These are phyloP conservation scores for Amphiprion ocellaris DNA, from an alignment of 2,113 vertebrate genomes.

Conservation along the genomic window DNA sequence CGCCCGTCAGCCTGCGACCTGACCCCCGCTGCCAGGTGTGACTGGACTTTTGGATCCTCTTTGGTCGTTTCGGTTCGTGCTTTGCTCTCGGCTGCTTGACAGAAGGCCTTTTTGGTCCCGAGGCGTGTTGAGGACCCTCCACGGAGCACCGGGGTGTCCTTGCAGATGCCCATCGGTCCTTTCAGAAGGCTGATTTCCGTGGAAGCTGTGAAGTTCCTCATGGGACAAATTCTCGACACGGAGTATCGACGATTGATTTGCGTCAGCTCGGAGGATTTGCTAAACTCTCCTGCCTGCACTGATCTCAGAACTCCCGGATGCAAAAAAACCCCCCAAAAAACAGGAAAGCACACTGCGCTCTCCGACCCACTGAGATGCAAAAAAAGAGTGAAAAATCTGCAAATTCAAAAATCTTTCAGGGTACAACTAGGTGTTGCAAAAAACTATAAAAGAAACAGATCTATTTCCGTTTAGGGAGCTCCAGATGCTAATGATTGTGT, in stretches of 20 bases:
- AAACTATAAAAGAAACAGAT: constrained; percentile 37
- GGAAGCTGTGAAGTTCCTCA: constrained; percentile 1
- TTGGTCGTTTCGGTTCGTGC: background rate
- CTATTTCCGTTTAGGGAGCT: constrained; percentile 8
- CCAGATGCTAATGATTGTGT: constrained; percentile 4
- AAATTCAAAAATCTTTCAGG: constrained; percentile 38
- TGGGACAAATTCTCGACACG: constrained; percentile 2
- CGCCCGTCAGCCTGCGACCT: constrained; percentile 76
- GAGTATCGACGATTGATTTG: background rate
- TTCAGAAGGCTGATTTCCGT: constrained; percentile 23
- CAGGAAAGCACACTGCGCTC: constrained; percentile 34
- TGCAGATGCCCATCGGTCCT: constrained; percentile 6
- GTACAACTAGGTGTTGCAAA: constrained; percentile 40
- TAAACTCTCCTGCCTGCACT: constrained; percentile 20
- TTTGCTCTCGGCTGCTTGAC: constrained; percentile 25
- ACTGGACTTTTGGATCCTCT: constrained; percentile 17
- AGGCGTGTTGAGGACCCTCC: constrained; percentile 20
- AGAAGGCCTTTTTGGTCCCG: constrained; percentile 32
- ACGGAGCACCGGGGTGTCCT: background rate
- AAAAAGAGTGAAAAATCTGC: constrained; percentile 33
- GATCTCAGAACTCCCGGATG: constrained; percentile 39
- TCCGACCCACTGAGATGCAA: constrained; percentile 44
- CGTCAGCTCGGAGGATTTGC: constrained; percentile 11
- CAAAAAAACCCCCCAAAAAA: constrained; percentile 36
- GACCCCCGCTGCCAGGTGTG: constrained; percentile 84